Evolutionary conservation across 2,888 invertebrate species (phyloP), one percentile per base, ranked within the genome.

Genomic region (Silvanus unidentatus): DNA sequence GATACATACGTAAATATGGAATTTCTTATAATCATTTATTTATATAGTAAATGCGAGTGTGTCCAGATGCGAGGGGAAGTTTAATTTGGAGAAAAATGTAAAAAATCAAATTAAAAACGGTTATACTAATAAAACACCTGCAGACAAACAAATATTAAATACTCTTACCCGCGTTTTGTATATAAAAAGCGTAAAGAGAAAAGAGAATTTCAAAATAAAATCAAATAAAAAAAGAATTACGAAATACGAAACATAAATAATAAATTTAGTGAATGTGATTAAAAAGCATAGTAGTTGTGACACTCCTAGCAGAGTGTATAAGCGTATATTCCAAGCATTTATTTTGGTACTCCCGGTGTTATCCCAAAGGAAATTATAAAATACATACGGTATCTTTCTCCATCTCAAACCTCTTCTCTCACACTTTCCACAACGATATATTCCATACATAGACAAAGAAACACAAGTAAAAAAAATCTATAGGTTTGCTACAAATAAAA

Each of bases 331-430:
- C 15, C 37, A 59, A 49, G 45, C 53, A 53, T 50, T n/a, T n/a
- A n/a, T n/a, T 55, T 57, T 53, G 54, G 58, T 59, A 51, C 55
- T 59, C 55, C 47, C 52, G 54, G 48, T 48, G 52, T 49, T 53
- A 53, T 70, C 70, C 70, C 70, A 60, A 52, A 70, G 70, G 70
- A 70, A 70, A 70, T 70, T 70, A 70, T 66, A 64, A 68, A 69
- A 68, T 66, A 65, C 66, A 63, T 57, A 59, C 58, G 54, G 53
- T 53, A 49, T 53, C 12, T 16, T 55, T 57, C 54, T 58, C 54
- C 55, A 53, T 54, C 52, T 50, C 30, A 22, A 22, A 22, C 22
- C 22, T 22, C 22, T 22, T 22, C 22, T 22, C 22, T 22, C 22
- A 22, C 22, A 22, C 52, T 58, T 53, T 49, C 48, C 54, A 50